Evolutionary conservation across 1,140 invertebrate genomes (phyloP), one percentile per base, ranked within the genome.

Genomic region (Linepithema humile): DNA sequence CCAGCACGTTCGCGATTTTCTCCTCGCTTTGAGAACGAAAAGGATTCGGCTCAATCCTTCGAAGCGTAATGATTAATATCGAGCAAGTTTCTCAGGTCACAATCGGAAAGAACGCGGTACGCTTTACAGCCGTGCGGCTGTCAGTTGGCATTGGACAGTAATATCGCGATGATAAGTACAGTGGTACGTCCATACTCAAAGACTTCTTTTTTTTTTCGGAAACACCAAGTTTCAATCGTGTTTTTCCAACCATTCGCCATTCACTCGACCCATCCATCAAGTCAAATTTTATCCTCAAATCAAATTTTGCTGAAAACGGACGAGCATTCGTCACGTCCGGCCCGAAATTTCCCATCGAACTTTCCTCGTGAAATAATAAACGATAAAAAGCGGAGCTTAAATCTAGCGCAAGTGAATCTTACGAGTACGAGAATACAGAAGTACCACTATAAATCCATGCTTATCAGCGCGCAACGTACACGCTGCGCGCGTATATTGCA

Each of bases 361-460:
- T 53, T 53, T 7, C 50, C 6, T 4, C n/a, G 50, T 23, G n/a
- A n/a, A 53, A 20, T 20, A 45, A 45, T 45, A 45, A 45, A 45
- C 15, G 15, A 45, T 50, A 67, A 50, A 15, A 53, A 38, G 55
- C 40, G 10, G 26, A 55, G 35, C 75, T 80, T 69, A 80, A 69
- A 32, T 43, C 64, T 80, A 80, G 15, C 40, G 20, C 23, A 73
- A 32, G 53, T 84, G 62, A 50, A 64, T 29, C 45, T n/a, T 67
- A 72, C n/a, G 17, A 9, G 23, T 15, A 40, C 40, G 3, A 38
- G 75, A 78, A 48, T 77, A 77, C 59, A 77, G 57, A 77, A 67
- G 48, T 45, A 67, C 62, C 75, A 55, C 75, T 86, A 77, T 77
- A 70, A 32, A 69, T 82, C 69, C 69, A 60, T 65, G 64, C 50